These are phyloP conservation scores for Malacoraja senta DNA, from an alignment of 2,797 vertebrate genomes.

Conservation along the genomic window DNA sequence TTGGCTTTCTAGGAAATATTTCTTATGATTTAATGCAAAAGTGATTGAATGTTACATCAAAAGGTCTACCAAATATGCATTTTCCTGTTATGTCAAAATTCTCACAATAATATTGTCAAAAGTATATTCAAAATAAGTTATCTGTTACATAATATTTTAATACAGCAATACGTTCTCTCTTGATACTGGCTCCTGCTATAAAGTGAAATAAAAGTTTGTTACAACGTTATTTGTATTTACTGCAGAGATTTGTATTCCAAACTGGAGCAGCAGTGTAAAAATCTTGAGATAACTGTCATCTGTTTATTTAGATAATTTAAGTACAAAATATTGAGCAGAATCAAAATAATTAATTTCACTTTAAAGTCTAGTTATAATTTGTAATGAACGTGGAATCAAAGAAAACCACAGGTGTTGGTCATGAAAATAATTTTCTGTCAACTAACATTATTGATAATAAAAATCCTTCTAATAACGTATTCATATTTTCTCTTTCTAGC, in stretches of 20 bases:
- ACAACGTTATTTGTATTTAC: not conserved
- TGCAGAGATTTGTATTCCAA: not conserved
- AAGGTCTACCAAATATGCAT: not conserved
- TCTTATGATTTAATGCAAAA: not conserved
- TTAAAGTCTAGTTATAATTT: not conserved
- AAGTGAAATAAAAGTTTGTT: not conserved
- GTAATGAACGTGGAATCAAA: not conserved
- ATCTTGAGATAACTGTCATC: not conserved
- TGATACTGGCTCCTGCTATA: not conserved
- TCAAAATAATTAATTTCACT: constrained; percentile 9
- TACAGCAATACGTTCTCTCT: not conserved
- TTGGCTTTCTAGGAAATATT: not conserved
- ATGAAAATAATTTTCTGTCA: not conserved
- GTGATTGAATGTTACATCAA: not conserved
- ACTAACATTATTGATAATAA: not conserved
- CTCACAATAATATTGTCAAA: not conserved
- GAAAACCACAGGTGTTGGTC: not conserved
- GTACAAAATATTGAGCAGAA: not conserved
- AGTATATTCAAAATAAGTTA: not conserved
- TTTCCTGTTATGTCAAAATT: not conserved
- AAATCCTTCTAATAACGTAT: not conserved
- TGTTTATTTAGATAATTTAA: not conserved
- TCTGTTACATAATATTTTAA: not conserved
- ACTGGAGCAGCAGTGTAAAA: not conserved
- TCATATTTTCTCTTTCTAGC: not conserved